These are phyloP conservation scores for Heteractis magnifica DNA, from an alignment of 92 coral and sea anemone species.

Conservation along the genomic window DNA sequence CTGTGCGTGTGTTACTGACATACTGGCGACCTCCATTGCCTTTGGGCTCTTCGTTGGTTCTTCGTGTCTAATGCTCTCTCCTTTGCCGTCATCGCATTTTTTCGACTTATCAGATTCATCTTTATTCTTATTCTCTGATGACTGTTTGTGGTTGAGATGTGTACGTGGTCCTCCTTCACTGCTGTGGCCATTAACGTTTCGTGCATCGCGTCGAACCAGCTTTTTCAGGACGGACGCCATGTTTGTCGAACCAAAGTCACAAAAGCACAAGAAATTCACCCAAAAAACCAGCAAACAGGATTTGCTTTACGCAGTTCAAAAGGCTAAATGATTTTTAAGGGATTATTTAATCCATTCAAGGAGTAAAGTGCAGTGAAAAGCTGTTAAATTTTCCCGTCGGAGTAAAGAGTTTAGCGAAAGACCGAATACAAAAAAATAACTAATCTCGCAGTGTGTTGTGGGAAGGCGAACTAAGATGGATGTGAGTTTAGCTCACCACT, in stretches of 20 bases:
- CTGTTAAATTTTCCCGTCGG: not conserved
- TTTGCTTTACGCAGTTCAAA: not conserved
- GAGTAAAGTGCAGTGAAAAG: not conserved
- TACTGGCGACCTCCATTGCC: slow-evolving; percentile 55
- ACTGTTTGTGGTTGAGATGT: slow-evolving; percentile 49
- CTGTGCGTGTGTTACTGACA: slow-evolving; percentile 77
- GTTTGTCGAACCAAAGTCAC: slow-evolving; percentile 25
- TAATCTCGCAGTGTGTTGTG: not conserved
- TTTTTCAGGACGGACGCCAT: slow-evolving; percentile 91
- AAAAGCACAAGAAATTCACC: not conserved
- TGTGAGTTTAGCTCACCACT: not conserved
- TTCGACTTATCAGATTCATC: slow-evolving; percentile 46
- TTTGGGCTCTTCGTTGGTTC: slow-evolving; percentile 22
- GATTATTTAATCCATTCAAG: not conserved
- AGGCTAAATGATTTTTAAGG: not conserved
- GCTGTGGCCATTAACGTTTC: slow-evolving; percentile 66
- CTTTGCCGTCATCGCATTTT: slow-evolving; percentile 23
- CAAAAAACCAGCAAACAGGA: not conserved
- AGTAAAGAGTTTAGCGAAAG: slow-evolving; percentile 7
- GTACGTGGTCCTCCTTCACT: slow-evolving; percentile 25
- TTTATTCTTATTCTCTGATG: slow-evolving; percentile 57
- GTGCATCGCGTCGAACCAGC: slow-evolving; percentile 79
- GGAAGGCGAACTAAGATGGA: not conserved
- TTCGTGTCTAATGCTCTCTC: slow-evolving; percentile 18
- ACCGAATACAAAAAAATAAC: not conserved